Evolutionary conservation across 2,113 vertebrate species (phyloP).

Genomic region (Epinephelus fuscoguttatus): DNA sequence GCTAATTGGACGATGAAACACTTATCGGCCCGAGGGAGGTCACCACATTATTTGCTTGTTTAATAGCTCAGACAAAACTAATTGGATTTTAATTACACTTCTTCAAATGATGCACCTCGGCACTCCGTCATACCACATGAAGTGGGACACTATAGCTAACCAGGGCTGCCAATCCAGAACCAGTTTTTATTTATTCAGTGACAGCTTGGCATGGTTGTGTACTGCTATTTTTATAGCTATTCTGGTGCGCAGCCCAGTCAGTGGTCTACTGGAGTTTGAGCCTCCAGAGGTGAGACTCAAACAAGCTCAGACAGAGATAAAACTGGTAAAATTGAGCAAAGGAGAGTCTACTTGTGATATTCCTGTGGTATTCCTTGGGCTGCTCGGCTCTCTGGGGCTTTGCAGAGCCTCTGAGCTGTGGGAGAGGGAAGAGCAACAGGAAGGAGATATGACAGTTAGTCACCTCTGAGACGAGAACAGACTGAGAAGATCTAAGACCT

Average conservation of each 20-base stretch:
- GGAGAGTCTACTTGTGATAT: slow-evolving; percentile 57
- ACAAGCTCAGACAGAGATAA: slow-evolving; percentile 53
- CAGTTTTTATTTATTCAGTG: slow-evolving; percentile 52
- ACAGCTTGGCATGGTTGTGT: slow-evolving; percentile 43
- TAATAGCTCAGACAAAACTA: slow-evolving; percentile 36
- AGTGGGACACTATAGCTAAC: slow-evolving; percentile 42
- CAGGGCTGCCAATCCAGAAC: slow-evolving; percentile 34
- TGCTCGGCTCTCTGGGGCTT: slow-evolving; percentile 62
- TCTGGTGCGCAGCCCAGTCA: slow-evolving; percentile 50
- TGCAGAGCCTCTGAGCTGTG: slow-evolving; percentile 60
- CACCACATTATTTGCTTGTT: slow-evolving; percentile 26
- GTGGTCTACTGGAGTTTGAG: slow-evolving; percentile 47
- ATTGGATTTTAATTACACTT: slow-evolving; percentile 38
- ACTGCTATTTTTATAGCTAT: slow-evolving; percentile 58
- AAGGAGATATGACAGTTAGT: slow-evolving; percentile 71
- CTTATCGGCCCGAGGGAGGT: not conserved
- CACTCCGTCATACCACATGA: slow-evolving; percentile 17
- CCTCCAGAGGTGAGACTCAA: slow-evolving; percentile 57
- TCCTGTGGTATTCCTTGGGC: slow-evolving; percentile 64
- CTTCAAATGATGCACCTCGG: slow-evolving; percentile 20
- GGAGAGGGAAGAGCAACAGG: slow-evolving; percentile 60
- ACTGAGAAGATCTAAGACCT: slow-evolving; percentile 64
- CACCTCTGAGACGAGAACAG: slow-evolving; percentile 70
- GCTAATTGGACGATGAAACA: slow-evolving; percentile 53
- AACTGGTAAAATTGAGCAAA: slow-evolving; percentile 56